Evolutionary conservation across 2,797 vertebrate species (phyloP).

Genomic region (Gephyroberyx darwinii): DNA sequence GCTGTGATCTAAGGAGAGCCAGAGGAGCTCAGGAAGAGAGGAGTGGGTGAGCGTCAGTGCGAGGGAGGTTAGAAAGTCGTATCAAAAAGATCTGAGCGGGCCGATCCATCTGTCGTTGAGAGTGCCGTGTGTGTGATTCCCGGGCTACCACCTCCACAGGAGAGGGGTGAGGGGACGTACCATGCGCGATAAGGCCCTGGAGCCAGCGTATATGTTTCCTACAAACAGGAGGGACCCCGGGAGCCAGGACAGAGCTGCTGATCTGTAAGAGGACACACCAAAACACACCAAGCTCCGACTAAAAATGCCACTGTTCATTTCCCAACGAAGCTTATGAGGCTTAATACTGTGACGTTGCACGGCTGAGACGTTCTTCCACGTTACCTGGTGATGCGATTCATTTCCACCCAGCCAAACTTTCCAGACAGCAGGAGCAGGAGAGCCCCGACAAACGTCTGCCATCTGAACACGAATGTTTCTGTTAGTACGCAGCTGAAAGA

Average conservation of each 20-base stretch:
- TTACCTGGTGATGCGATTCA: constrained; percentile 88
- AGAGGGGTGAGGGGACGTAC: constrained; percentile 74
- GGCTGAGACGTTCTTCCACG: too few species aligned
- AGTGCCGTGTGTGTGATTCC: background rate
- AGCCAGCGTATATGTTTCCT: constrained; percentile 95
- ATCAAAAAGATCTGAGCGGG: too few species aligned
- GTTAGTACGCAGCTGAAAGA: background rate
- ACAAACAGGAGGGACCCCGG: constrained; percentile 91
- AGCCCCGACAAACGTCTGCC: constrained; percentile 91
- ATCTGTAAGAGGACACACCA: constrained; percentile 74
- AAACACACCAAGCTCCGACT: background rate
- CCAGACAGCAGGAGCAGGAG: constrained; percentile 87
- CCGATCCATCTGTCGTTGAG: background rate
- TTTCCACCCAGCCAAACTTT: constrained; percentile 92
- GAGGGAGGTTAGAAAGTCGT: too few species aligned
- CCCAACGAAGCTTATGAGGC: background rate
- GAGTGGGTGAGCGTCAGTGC: too few species aligned
- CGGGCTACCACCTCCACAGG: background rate
- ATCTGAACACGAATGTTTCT: constrained; percentile 74
- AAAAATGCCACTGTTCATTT: too few species aligned
- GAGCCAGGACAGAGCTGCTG: constrained; percentile 87
- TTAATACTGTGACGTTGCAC: too few species aligned
- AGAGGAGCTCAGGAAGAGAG: too few species aligned
- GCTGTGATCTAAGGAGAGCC: too few species aligned
- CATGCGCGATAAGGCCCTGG: constrained; percentile 90